Evolutionary conservation across 1,140 invertebrate species (phyloP).

Genomic region (Leptinotarsa defecta): DNA sequence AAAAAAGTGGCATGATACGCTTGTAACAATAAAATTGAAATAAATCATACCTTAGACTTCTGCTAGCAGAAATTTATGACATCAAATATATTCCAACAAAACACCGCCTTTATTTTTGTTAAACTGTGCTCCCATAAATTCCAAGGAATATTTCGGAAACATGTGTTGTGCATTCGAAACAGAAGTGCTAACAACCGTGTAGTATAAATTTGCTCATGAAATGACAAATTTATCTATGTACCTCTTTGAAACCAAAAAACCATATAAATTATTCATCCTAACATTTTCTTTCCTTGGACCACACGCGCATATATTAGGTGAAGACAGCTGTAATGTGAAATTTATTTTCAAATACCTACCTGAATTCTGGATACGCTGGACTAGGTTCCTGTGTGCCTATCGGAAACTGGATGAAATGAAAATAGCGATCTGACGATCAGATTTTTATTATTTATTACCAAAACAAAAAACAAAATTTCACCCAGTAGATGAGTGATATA

Average conservation of each 20-base stretch:
- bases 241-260: constrained; percentile 33
- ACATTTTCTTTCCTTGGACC: constrained; percentile 31
- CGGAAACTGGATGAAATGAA: too few relatives aligned
- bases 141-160: constrained; percentile 19
- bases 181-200: constrained; percentile 33
- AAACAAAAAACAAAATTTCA: too few relatives aligned
- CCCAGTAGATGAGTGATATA: too few relatives aligned
- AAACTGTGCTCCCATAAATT: not conserved
- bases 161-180: constrained; percentile 27
- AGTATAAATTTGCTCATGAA: constrained; percentile 31
- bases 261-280: constrained; percentile 32
- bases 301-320: constrained; percentile 30
- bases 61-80: not conserved
- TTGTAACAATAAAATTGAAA: not conserved
- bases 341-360: constrained; percentile 18
- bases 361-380: not conserved
- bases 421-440: too few relatives aligned
- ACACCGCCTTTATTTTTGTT: constrained; percentile 13
- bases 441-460: too few relatives aligned
- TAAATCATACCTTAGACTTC: not conserved
- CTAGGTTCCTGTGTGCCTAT: too few relatives aligned
- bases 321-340: constrained; percentile 30
- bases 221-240: constrained; percentile 33
- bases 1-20: too few relatives aligned
- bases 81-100: constrained; percentile 11